Evolutionary conservation across 1,140 invertebrate species (phyloP), one percentile per base, ranked within the genome.

Genomic region (Ips nitidus): DNA sequence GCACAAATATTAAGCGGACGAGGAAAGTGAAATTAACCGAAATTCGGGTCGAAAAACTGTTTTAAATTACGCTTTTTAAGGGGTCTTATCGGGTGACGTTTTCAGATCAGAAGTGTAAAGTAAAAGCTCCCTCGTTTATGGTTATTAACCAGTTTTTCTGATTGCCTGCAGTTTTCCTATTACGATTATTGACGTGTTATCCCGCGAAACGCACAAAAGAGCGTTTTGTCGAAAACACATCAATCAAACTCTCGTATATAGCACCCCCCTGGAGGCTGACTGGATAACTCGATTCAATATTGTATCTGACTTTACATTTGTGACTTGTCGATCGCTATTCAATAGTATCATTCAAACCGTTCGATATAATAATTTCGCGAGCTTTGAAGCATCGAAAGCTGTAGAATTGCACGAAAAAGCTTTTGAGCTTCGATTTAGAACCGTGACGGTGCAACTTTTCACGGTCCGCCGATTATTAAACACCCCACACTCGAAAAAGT

Each of bases 231-330:
- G 41, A 62, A 62, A 62, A 62, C 45, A 62, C 38, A 62, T 62
- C 60, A 62, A 62, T 62, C 60, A 62, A 62, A 62, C 60, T 36
- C 7, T 1, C 39, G 45, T 59, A 41, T 43, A 59, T 22, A 22
- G 45, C 45, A 50, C 22, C 45, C 45, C 7, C 6, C 45, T 50
- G 22, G 22, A 40, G 7, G 39, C 45, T 52, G 60, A 62, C 60
- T 52, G 60, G 60, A 62, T 62, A 62, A 62, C 60, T 62, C 60
- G 52, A 62, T 62, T 62, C 60, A 62, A 52, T 62, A 62, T 62
- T 62, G 60, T 62, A 62, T 62, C 60, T 62, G 43, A 62, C 60
- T 62, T 62, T 62, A 62, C 8, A 52, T 50, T 47, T 62, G 45
- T 62, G 60, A 62, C 60, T 62, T 52, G 60, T 47, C 43, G 52